These are phyloP conservation scores for Hyles vespertilio DNA, from an alignment of 1,140 invertebrate species.

Conservation along the genomic window DNA sequence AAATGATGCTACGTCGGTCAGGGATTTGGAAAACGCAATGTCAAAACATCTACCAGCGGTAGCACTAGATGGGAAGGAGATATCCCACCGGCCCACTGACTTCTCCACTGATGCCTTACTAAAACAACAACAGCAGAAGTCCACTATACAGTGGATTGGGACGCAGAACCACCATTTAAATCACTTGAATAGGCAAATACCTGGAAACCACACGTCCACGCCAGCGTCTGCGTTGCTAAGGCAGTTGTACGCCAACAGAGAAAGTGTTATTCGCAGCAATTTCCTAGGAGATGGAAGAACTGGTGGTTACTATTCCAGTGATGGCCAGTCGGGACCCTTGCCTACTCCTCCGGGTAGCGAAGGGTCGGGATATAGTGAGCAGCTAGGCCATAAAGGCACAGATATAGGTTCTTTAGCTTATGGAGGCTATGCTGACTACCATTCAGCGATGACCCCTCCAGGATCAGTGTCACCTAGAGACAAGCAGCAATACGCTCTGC, in stretches of 20 bases:
- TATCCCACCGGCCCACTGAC: conserved; percentile 85
- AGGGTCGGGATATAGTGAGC: conserved; percentile 85
- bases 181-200: conserved; percentile 80
- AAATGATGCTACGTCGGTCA: conserved; percentile 82
- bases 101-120: conserved; percentile 91
- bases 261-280: conserved; percentile 94
- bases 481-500: conserved; percentile 81
- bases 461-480: conserved; percentile 95
- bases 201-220: conserved; percentile 70
- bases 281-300: conserved; percentile 83
- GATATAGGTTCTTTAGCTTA: conserved; percentile 69
- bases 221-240: conserved; percentile 91
- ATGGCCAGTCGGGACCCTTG: conserved; percentile 82
- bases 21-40: conserved; percentile 96
- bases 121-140: conserved; percentile 88
- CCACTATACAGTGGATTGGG: conserved; percentile 96
- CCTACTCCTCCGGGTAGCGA: conserved; percentile 92
- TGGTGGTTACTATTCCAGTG: conserved; percentile 68
- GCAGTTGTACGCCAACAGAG: conserved; percentile 93
- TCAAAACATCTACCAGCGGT: conserved; percentile 92
- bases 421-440: conserved; percentile 87
- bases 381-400: conserved; percentile 70
- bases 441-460: conserved; percentile 96
- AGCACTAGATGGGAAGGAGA: conserved; percentile 73
- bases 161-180: conserved; percentile 82